Evolutionary conservation across 2,797 vertebrate genomes (phyloP).

Genomic region (Sphaeramia orbicularis): DNA sequence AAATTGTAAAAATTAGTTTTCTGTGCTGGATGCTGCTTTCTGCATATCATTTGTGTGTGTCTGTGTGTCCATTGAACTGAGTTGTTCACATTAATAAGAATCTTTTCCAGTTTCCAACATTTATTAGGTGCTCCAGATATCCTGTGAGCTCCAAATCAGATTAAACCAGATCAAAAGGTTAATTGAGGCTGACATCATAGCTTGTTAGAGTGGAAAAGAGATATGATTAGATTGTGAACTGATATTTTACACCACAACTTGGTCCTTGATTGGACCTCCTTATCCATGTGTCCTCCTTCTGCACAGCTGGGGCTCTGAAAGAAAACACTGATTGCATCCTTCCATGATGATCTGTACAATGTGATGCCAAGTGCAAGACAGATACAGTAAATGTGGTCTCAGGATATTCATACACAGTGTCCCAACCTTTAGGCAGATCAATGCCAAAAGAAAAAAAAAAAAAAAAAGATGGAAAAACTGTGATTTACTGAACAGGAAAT

Average conservation of each 20-base stretch:
- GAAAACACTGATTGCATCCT: slow-evolving; percentile 5
- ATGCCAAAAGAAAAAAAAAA: too few species aligned
- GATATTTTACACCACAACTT: slow-evolving; percentile 51
- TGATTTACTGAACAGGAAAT: too few species aligned
- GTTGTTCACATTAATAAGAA: slow-evolving; percentile 17
- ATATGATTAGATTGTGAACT: slow-evolving; percentile 26
- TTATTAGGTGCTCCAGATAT: slow-evolving; percentile 41
- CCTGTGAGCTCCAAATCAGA: slow-evolving; percentile 42
- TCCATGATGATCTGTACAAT: neutral
- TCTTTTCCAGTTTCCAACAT: slow-evolving; percentile 25
- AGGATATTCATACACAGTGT: too few species aligned
- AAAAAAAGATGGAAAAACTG: too few species aligned
- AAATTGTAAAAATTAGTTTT: too few species aligned
- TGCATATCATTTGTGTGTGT: neutral
- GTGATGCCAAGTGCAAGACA: neutral
- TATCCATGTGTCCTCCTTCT: neutral
- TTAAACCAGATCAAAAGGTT: slow-evolving; percentile 50
- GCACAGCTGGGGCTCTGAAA: slow-evolving; percentile 46
- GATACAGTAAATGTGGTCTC: neutral
- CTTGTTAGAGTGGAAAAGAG: slow-evolving; percentile 20
- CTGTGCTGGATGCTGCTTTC: too few species aligned
- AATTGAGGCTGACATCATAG: slow-evolving; percentile 53
- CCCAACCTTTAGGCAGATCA: too few species aligned
- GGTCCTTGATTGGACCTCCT: slow-evolving; percentile 6
- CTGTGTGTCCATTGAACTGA: slow-evolving; percentile 26